Percentiles rank a stretch among this genome's conserved stretches.
These are phyloP conservation scores for Neostethus bicornis DNA, from an alignment of 2,797 vertebrate species.

Conservation along the genomic window DNA sequence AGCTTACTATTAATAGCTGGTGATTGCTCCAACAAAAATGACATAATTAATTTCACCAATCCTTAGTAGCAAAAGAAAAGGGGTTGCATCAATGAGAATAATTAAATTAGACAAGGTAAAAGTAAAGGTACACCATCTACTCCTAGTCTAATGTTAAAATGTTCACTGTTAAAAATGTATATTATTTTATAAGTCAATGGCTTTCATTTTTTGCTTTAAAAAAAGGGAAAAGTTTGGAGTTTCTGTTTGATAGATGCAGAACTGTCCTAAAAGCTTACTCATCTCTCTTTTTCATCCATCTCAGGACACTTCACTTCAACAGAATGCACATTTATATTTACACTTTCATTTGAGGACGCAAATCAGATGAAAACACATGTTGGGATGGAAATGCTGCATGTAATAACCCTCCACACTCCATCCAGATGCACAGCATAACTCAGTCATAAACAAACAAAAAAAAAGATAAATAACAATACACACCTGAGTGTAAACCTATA, in stretches of 20 bases:
- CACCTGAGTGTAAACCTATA: too few species aligned
- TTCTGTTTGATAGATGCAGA: conserved; percentile 14
- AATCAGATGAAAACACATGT: conserved; percentile 8
- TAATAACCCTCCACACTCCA: too few species aligned
- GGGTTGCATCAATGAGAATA: neutral
- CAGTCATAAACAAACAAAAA: too few species aligned
- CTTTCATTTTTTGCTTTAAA: too few species aligned
- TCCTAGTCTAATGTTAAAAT: neutral
- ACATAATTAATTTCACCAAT: too few species aligned
- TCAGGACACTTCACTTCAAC: conserved; percentile 36
- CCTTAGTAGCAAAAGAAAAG: neutral
- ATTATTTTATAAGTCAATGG: too few species aligned
- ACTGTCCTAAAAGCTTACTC: neutral
- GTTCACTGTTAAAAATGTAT: too few species aligned
- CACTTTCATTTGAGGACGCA: neutral
- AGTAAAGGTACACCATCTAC: neutral
- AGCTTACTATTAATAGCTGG: too few species aligned
- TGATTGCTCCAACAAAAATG: too few species aligned
- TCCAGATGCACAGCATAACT: too few species aligned
- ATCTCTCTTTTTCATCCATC: conserved; percentile 40
- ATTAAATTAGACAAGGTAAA: neutral
- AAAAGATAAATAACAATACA: too few species aligned
- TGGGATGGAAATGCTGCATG: too few species aligned
- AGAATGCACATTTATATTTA: conserved; percentile 20
- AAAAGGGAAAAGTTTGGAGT: conserved; percentile 6